Conservation (phyloP, 2,797 vertebrate genomes). For the Remorina albescens region DNA sequence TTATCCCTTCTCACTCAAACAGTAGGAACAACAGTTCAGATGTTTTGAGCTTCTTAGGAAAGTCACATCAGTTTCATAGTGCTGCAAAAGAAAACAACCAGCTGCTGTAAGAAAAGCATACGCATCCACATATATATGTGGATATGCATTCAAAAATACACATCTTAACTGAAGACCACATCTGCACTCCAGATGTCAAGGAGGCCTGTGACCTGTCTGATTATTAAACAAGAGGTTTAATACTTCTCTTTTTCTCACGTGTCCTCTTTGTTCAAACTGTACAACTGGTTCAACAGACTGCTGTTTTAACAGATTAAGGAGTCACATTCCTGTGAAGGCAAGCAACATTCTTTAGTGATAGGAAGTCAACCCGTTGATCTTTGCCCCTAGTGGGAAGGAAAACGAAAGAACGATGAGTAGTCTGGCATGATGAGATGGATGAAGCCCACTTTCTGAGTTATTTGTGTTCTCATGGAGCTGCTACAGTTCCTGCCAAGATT, state of each 20-base stretch:
- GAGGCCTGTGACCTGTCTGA: slow-evolving; percentile 38
- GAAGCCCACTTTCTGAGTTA: slow-evolving; percentile 49
- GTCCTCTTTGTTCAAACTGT: slow-evolving; percentile 42
- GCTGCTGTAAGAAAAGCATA: slow-evolving; percentile 35
- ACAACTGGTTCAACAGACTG: not conserved
- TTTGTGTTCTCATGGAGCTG: slow-evolving; percentile 43
- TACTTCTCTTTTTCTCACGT: slow-evolving; percentile 4
- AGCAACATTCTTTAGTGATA: slow-evolving; percentile 18
- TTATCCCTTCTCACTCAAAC: slow-evolving; percentile 33
- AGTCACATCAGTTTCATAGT: slow-evolving; percentile 41
- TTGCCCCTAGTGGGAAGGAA: slow-evolving; percentile 4
- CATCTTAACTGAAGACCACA: slow-evolving; percentile 40
- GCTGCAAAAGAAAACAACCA: slow-evolving; percentile 40
- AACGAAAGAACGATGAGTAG: slow-evolving; percentile 36
- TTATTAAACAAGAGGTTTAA: slow-evolving; percentile 37
- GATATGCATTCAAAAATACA: slow-evolving; percentile 30
- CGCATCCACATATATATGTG: slow-evolving; percentile 39
- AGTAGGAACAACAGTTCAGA: slow-evolving; percentile 36
- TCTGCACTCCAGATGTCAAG: slow-evolving; percentile 71
- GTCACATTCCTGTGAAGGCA: slow-evolving; percentile 24
- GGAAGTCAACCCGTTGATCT: slow-evolving; percentile 23
- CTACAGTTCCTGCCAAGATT: slow-evolving; percentile 50
- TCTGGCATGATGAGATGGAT: slow-evolving; percentile 34
- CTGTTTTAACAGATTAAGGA: slow-evolving; percentile 41
- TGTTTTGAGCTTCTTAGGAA: slow-evolving; percentile 52